These are phyloP conservation scores for Microchrysa polita DNA, from an alignment of 2,888 invertebrate genomes.

Conservation along the genomic window DNA sequence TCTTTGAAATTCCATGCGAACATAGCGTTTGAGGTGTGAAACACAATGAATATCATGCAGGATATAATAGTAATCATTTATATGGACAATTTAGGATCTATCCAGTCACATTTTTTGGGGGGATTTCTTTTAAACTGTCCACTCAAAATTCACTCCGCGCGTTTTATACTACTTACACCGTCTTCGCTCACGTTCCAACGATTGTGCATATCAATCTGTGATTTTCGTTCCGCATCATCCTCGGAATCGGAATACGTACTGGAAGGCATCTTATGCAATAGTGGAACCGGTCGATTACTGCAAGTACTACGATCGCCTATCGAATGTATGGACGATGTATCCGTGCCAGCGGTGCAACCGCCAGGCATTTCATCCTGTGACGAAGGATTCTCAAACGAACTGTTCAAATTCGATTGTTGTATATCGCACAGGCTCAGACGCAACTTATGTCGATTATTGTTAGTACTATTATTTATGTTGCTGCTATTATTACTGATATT, in stretches of 20 bases:
- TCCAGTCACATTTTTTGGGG: no score
- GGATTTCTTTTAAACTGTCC: no score
- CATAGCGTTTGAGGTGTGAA: no score
- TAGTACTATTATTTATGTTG: conserved; percentile 53
- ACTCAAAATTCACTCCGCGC: no score
- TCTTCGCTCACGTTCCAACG: conserved; percentile 62
- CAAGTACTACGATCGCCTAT: conserved; percentile 43
- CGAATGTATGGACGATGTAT: conserved; percentile 46
- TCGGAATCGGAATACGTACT: conserved; percentile 64
- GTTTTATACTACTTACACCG: conserved; percentile 62
- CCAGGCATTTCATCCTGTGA: conserved; percentile 48
- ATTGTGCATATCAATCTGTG: conserved; percentile 59
- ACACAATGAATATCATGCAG: no score
- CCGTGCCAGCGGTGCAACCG: no score
- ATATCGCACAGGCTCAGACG: conserved; percentile 62
- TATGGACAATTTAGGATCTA: no score
- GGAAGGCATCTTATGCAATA: conserved; percentile 62
- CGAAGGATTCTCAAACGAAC: conserved; percentile 41
- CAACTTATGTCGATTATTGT: conserved; percentile 62
- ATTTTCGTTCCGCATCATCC: conserved; percentile 61
- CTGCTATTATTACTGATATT: neutral
- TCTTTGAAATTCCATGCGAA: no score
- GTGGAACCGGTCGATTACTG: conserved; percentile 52
- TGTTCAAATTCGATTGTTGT: conserved; percentile 54
- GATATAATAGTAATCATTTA: no score